Conservation (phyloP, 2,797 vertebrate genomes). For the Sarcophilus harrisii region DNA sequence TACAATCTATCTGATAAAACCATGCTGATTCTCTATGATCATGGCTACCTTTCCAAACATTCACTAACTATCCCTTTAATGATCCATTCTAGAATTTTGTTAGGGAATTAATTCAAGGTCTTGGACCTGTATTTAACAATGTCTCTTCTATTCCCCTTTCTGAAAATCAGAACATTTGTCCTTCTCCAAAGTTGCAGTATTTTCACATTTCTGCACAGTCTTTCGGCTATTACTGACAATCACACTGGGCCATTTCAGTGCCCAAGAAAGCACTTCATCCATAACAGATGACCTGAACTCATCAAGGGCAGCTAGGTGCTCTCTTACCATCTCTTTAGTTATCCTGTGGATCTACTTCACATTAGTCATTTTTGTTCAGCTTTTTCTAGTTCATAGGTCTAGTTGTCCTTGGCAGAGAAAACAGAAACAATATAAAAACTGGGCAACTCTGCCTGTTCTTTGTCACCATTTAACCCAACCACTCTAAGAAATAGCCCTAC, state of each 20-base stretch:
- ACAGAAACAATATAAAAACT: background rate
- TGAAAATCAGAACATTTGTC: background rate
- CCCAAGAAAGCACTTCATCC: background rate
- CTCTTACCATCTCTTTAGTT: background rate
- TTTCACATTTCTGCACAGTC: background rate
- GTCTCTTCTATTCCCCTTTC: background rate
- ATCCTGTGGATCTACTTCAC: background rate
- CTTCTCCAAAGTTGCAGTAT: background rate
- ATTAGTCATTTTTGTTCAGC: background rate
- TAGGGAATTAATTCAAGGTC: background rate
- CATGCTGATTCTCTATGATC: background rate
- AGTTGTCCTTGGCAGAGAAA: background rate
- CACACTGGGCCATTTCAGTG: background rate
- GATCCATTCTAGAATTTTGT: background rate
- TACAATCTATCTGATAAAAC: background rate
- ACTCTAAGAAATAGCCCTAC: background rate
- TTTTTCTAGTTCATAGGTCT: background rate
- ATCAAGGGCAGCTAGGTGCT: background rate
- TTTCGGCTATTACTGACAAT: background rate
- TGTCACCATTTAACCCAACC: background rate
- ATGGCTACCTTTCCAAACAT: background rate
- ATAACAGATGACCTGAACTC: background rate
- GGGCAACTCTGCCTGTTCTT: background rate
- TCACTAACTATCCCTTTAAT: background rate
- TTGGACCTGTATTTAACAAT: background rate